Percentiles rank a stretch among this genome's conserved stretches.
Evolutionary conservation across 2,888 invertebrate genomes (phyloP).

Genomic region (Nasonovia ribisnigri): DNA sequence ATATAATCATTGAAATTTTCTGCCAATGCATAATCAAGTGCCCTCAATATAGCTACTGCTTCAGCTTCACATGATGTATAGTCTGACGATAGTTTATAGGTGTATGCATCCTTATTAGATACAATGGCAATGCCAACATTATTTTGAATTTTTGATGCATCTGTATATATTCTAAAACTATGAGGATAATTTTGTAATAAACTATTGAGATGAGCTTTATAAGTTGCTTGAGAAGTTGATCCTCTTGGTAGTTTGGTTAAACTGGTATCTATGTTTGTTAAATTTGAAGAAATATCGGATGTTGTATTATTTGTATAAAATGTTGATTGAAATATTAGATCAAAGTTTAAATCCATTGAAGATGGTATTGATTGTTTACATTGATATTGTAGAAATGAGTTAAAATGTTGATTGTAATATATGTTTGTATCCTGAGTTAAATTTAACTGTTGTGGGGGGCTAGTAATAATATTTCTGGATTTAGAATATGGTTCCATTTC

Average conservation of each 20-base stretch:
- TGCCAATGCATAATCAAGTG: slow-evolving; percentile 44
- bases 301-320: background rate
- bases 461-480: background rate
- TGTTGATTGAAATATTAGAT: background rate
- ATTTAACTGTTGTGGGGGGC: background rate
- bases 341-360: background rate
- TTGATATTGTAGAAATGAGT: background rate
- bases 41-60: slow-evolving; percentile 56
- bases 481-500: background rate
- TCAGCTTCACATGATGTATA: slow-evolving; percentile 45
- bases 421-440: background rate
- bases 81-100: slow-evolving; percentile 24
- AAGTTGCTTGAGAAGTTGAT: background rate
- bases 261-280: slow-evolving; percentile 24
- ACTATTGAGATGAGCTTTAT: background rate
- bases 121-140: slow-evolving; percentile 54
- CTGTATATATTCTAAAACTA: slow-evolving; percentile 55
- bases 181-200: slow-evolving; percentile 33
- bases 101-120: slow-evolving; percentile 1
- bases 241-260: slow-evolving; percentile 1
- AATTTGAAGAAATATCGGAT: background rate
- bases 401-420: slow-evolving; percentile 8
- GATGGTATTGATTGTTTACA: background rate
- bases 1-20: slow-evolving; percentile 37
- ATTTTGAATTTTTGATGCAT: slow-evolving; percentile 50